These are phyloP conservation scores for Trogon surrucura DNA, from an alignment of 2,113 vertebrate species.

Conservation along the genomic window DNA sequence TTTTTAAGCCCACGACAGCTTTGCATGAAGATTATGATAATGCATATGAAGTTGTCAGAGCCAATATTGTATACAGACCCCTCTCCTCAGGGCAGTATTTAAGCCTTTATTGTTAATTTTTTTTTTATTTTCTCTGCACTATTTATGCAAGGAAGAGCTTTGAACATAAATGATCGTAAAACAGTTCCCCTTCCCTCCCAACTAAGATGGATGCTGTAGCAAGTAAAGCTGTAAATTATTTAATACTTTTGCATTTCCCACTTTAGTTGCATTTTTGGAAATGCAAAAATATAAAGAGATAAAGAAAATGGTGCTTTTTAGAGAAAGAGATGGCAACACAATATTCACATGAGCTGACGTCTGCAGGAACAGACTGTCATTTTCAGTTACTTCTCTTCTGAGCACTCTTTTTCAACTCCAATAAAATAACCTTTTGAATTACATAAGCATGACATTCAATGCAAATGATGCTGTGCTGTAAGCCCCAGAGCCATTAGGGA, in stretches of 20 bases:
- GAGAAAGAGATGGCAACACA: background rate
- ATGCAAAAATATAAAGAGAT: background rate
- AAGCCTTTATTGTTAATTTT: constrained; percentile 10
- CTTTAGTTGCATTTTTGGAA: background rate
- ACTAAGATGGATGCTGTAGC: background rate
- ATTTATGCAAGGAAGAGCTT: background rate
- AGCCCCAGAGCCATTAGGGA: constrained; percentile 54
- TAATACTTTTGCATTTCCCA: background rate
- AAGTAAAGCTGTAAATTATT: constrained; percentile 33
- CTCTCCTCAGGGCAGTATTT: constrained; percentile 32
- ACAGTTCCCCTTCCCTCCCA: constrained; percentile 1
- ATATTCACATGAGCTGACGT: background rate
- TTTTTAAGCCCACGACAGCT: background rate
- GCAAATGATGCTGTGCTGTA: constrained; percentile 30
- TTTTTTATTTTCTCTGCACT: background rate
- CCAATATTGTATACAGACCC: background rate
- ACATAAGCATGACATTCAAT: constrained; percentile 47
- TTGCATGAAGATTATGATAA: background rate
- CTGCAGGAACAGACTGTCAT: constrained; percentile 12
- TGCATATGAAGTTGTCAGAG: background rate
- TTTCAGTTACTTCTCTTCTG: constrained; percentile 16
- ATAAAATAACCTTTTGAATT: constrained; percentile 49
- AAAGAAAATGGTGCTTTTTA: background rate
- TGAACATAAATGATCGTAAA: constrained; percentile 2
- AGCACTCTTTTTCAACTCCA: constrained; percentile 5